Percentiles rank a stretch among this genome's conserved stretches.
Conservation (phyloP, 2,888 invertebrate genomes). For the Pycnomerus fuliginosus region DNA sequence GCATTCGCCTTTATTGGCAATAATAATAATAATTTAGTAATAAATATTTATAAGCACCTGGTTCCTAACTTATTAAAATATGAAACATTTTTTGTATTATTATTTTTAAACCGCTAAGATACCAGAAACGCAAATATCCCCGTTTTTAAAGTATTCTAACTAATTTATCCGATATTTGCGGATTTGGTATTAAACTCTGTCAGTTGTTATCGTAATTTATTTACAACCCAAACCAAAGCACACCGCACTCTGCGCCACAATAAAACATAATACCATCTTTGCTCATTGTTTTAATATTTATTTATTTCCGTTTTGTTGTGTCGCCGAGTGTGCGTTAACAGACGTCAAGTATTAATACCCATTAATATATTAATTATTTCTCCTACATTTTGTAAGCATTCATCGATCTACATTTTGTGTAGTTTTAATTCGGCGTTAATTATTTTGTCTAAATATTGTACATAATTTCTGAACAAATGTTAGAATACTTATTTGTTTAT, state of each 20-base stretch:
- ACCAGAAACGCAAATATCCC: constrained; percentile 46
- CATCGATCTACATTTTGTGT: constrained; percentile 40
- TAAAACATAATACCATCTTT: neutral
- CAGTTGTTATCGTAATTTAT: constrained; percentile 38
- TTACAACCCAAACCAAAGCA: constrained; percentile 49
- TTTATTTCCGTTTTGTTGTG: neutral
- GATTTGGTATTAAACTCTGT: constrained; percentile 45
- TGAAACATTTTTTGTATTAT: constrained; percentile 41
- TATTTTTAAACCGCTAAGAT: constrained; percentile 41
- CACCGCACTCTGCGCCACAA: constrained; percentile 7
- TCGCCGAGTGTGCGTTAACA: constrained; percentile 23
- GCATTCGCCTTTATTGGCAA: constrained; percentile 44
- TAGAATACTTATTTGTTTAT: constrained; percentile 52
- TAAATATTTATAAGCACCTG: constrained; percentile 52
- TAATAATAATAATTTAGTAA: constrained; percentile 45
- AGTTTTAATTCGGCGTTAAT: constrained; percentile 47
- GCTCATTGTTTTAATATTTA: neutral
- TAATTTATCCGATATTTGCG: constrained; percentile 41
- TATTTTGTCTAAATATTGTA: constrained; percentile 46
- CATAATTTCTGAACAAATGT: constrained; percentile 49
- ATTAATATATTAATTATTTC: constrained; percentile 44
- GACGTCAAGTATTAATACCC: constrained; percentile 49
- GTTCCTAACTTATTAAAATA: constrained; percentile 52
- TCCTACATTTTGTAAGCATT: constrained; percentile 33
- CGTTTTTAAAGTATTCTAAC: constrained; percentile 40